Evolutionary conservation across 2,888 invertebrate genomes (phyloP).

Genomic region (Sesia apiformis): DNA sequence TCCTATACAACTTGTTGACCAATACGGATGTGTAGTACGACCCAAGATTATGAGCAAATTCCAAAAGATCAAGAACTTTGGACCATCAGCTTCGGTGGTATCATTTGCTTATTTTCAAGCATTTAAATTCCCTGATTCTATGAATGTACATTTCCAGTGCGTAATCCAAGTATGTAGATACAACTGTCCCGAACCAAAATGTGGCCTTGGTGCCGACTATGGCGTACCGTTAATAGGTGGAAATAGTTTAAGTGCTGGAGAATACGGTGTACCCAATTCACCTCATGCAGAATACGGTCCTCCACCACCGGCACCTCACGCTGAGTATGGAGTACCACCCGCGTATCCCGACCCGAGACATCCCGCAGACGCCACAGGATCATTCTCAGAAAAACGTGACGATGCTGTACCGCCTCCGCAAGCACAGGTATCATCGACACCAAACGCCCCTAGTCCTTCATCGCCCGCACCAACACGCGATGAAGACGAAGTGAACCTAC

Average conservation of each 20-base stretch:
- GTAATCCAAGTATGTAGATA: conserved; percentile 96
- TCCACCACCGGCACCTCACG: conserved; percentile 76
- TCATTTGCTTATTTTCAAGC: conserved; percentile 98
- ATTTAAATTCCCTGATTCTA: conserved; percentile 96
- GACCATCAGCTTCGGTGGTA: conserved; percentile 93
- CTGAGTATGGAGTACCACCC: conserved; percentile 83
- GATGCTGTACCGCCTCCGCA: conserved; percentile 88
- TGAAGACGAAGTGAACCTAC: conserved; percentile 81
- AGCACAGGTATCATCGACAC: conserved; percentile 84
- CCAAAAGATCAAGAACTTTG: conserved; percentile 97
- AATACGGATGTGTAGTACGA: conserved; percentile 93
- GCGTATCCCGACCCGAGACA: conserved; percentile 92
- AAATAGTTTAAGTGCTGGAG: conserved; percentile 75
- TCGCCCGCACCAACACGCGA: conserved; percentile 71
- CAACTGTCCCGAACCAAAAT: conserved; percentile 94
- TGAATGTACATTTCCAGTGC: conserved; percentile 98
- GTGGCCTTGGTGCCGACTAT: conserved; percentile 80
- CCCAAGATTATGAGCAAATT: conserved; percentile 97
- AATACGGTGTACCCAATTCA: conserved; percentile 75
- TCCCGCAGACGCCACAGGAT: conserved; percentile 87
- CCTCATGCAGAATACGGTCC: conserved; percentile 82
- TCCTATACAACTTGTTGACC: conserved; percentile 94
- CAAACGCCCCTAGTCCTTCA: conserved; percentile 73
- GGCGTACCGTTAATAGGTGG: conserved; percentile 79
- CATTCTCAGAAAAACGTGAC: conserved; percentile 87